Base-by-base conservation (phyloP, 2,888 invertebrate species). In the Diarsia rubi region DNA sequence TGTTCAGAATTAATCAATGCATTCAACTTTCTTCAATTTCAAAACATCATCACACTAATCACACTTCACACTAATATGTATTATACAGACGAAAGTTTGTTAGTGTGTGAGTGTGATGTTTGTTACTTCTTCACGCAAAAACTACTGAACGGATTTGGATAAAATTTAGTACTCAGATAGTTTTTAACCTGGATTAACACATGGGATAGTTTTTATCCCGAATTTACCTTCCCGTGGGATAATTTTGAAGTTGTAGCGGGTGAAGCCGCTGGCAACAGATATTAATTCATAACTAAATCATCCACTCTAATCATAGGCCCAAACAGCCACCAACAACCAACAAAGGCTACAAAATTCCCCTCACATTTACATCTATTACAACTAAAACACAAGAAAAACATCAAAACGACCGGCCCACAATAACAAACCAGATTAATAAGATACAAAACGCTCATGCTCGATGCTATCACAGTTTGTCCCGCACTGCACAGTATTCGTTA, bases 341-440 rank as follows among this genome's bases (percentile, higher is more conserved):
- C n/a, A 81, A 47, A 71, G 45, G 5, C 64, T 24, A 54, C 19
- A 49, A 47, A 54, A 80, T 65, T 66, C 60, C 44, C 57, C 44
- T 69, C 78, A 73, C 70, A 82, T 83, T 83, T 75, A 65, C 75
- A 75, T 73, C 76, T 80, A 83, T 74, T 75, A 66, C 54, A 77
- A 79, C 73, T 63, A 73, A 74, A 78, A 86, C 54, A 73, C 79
- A 74, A 78, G 71, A 75, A 79, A 75, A 85, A 88, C 85, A 86
- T 89, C 84, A 87, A 88, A 87, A 82, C 69, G 31, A 59, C 71
- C 80, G 85, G 81, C 85, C 84, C 88, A 91, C 89, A 90, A 91
- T 90, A 92, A 91, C 89, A 92, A 91, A 88, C 87, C 85, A 91
- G 92, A 92, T 92, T 87, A 91, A 89, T 87, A 85, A 89, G 92